Percentiles rank a stretch among this genome's conserved stretches.
Conservation (phyloP, 2,888 invertebrate genomes). For the Dasypogon diadema region DNA sequence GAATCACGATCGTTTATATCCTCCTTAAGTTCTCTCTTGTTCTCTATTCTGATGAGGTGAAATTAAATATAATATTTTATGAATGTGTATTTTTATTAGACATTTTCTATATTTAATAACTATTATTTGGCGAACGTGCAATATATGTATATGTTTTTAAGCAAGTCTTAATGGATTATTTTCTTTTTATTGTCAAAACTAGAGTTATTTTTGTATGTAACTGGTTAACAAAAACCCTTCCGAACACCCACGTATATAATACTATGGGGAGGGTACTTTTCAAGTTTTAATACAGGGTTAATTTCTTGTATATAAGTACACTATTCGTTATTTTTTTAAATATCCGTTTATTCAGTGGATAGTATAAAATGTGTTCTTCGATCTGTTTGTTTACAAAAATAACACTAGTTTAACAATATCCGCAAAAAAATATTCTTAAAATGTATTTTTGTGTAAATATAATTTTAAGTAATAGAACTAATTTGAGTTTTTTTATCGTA, state of each 20-base stretch:
- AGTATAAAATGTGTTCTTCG: no score
- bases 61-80: not conserved
- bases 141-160: conserved; percentile 57
- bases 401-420: no score
- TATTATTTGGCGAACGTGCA: conserved; percentile 61
- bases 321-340: no score
- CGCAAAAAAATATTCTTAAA: no score
- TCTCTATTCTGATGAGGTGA: conserved; percentile 33
- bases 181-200: conserved; percentile 12
- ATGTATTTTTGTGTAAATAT: no score
- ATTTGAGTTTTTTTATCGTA: not conserved
- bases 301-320: no score
- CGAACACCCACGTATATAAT: no score
- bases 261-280: no score
- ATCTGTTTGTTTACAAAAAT: no score
- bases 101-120: conserved; percentile 43
- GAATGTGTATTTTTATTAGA: not conserved
- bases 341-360: no score
- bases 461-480: not conserved
- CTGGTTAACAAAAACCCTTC: no score
- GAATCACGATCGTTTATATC: conserved; percentile 28
- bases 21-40: conserved; percentile 38
- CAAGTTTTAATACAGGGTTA: no score
- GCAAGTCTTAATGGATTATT: not conserved
- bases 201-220: not conserved